Evolutionary conservation across 30 jellyfish, hydroid and myxozoan species (phyloP).

Genomic region (Hydractinia echinata): DNA sequence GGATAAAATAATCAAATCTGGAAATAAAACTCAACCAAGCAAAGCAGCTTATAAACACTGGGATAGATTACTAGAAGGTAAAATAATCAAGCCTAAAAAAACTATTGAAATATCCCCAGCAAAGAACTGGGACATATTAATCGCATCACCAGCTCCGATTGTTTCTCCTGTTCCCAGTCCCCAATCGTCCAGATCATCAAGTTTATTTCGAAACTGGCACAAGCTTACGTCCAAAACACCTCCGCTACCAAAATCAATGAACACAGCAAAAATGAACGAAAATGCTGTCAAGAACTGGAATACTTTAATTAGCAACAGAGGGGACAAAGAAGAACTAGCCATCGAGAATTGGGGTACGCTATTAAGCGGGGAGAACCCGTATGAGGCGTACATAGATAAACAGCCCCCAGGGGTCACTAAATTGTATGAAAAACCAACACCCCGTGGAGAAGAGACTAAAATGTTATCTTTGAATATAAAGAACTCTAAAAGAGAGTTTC

Average conservation of each 20-base stretch:
- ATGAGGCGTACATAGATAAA: background rate
- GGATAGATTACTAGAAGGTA: slow-evolving; percentile 41
- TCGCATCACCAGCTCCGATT: background rate
- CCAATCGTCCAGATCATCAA: slow-evolving; percentile 17
- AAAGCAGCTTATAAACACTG: slow-evolving; percentile 20
- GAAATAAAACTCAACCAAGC: background rate
- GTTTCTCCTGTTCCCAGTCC: slow-evolving; percentile 24
- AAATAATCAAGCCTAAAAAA: slow-evolving; percentile 10
- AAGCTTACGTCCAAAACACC: background rate
- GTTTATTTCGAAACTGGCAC: slow-evolving; percentile 2
- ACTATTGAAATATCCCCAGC: background rate
- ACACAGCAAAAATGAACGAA: background rate
- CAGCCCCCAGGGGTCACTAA: background rate
- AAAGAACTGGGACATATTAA: background rate
- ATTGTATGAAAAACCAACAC: background rate
- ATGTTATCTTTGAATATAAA: slow-evolving; percentile 15
- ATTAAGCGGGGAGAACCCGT: background rate
- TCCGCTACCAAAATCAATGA: slow-evolving; percentile 10
- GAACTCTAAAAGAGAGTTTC: slow-evolving; percentile 47
- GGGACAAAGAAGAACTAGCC: slow-evolving; percentile 5
- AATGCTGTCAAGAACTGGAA: slow-evolving; percentile 16
- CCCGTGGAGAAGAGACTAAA: slow-evolving; percentile 8
- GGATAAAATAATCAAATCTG: slow-evolving; percentile 5
- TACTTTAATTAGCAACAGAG: background rate
- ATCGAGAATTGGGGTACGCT: slow-evolving; percentile 12